Conservation (phyloP, 2,113 vertebrate species). For the Tachysurus fulvidraco region DNA sequence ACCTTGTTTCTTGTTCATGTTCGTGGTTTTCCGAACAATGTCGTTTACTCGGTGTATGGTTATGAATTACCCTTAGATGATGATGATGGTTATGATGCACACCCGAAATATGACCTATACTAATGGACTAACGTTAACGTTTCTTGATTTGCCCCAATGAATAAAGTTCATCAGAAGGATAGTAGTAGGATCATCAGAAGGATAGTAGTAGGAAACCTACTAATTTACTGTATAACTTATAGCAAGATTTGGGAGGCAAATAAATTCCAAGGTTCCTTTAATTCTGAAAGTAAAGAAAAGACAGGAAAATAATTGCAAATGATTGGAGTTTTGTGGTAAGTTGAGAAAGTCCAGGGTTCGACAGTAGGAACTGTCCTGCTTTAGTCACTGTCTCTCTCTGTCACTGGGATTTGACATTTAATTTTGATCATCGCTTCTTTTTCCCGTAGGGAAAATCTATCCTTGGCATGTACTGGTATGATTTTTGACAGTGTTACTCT, state of each 20-base stretch:
- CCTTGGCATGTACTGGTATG: conserved; percentile 14
- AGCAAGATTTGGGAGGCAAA: background rate
- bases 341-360: background rate
- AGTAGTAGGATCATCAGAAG: no score
- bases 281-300: background rate
- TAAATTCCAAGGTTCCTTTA: background rate
- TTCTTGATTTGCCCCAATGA: background rate
- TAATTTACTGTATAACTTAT: no score
- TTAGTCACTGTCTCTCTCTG: conserved; percentile 25
- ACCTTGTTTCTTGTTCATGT: background rate
- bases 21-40: background rate
- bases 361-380: background rate
- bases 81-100: background rate
- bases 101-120: background rate
- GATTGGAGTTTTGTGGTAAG: background rate
- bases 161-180: no score
- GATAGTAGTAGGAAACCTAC: no score
- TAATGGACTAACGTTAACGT: background rate
- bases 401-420: conserved; percentile 22
- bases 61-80: background rate
- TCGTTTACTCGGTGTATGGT: background rate
- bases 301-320: background rate
- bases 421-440: conserved; percentile 23
- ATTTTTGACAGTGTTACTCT: conserved; percentile 16
- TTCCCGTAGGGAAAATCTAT: conserved; percentile 2